phyloP scores from a whole-genome alignment of 2,888 invertebrate species.

The Nephrotoma guestfalica region DNA sequence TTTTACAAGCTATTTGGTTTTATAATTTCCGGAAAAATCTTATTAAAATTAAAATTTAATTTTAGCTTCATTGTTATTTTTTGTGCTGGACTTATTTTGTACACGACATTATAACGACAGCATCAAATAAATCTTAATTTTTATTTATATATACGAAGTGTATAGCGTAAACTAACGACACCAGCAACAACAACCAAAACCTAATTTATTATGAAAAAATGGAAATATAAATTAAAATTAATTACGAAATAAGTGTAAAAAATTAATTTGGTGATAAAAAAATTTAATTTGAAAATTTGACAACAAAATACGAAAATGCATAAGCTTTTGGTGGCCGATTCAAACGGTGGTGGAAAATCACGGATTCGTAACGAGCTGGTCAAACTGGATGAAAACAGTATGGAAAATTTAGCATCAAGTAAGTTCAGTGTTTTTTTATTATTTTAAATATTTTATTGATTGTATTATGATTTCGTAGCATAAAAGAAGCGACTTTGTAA shows the following conservation, averaged over 20 bases:
- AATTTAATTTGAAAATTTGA: neutral
- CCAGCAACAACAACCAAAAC: neutral
- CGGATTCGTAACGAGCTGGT: neutral
- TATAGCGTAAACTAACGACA: neutral
- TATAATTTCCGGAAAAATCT: neutral
- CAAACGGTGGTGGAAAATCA: neutral
- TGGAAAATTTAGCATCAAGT: neutral
- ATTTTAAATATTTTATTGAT: neutral
- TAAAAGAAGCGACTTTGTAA: too few species aligned
- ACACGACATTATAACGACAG: neutral
- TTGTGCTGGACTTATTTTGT: neutral
- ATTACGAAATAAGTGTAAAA: neutral
- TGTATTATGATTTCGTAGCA: too few species aligned
- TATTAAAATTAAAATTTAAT: neutral
- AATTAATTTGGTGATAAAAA: neutral
- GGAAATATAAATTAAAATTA: neutral
- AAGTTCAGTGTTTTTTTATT: neutral
- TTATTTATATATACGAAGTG: neutral
- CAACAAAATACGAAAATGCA: neutral
- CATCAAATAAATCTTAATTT: neutral
- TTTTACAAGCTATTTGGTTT: neutral
- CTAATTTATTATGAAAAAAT: neutral
- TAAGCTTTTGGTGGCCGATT: neutral
- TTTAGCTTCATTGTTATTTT: neutral
- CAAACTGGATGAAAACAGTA: neutral